Conservation (phyloP, 2,888 invertebrate genomes). For the Geotrupes spiniger region DNA sequence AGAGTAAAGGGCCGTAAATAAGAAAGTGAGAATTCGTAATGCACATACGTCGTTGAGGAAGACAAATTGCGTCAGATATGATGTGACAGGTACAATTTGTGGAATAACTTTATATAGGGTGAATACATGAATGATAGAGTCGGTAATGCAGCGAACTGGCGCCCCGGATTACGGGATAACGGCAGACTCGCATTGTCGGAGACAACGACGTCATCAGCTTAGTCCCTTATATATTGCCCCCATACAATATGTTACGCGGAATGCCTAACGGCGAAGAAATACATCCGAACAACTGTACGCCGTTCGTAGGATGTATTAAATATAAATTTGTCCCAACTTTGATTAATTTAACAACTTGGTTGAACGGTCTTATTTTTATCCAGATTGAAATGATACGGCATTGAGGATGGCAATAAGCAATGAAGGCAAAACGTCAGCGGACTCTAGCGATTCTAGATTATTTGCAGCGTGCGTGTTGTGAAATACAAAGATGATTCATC, state of each 20-base stretch:
- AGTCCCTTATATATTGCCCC: not conserved
- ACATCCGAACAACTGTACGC: no score
- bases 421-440: no score
- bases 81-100: constrained; percentile 46
- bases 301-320: no score
- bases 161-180: constrained; percentile 37
- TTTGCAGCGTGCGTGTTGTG: no score
- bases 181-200: constrained; percentile 6
- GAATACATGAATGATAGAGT: constrained; percentile 48
- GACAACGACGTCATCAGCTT: constrained; percentile 15
- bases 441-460: no score
- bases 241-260: constrained; percentile 2
- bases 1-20: no score
- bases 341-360: no score
- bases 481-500: no score
- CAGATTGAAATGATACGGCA: no score
- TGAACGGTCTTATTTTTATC: no score
- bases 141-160: constrained; percentile 40
- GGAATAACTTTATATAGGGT: constrained; percentile 43
- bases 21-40: not conserved
- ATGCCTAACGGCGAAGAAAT: constrained; percentile 2
- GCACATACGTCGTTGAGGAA: constrained; percentile 28
- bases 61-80: constrained; percentile 44
- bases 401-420: no score
- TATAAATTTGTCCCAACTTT: no score